Base-by-base conservation (phyloP, 2,888 invertebrate species). In the Drosophila buzzatii region DNA sequence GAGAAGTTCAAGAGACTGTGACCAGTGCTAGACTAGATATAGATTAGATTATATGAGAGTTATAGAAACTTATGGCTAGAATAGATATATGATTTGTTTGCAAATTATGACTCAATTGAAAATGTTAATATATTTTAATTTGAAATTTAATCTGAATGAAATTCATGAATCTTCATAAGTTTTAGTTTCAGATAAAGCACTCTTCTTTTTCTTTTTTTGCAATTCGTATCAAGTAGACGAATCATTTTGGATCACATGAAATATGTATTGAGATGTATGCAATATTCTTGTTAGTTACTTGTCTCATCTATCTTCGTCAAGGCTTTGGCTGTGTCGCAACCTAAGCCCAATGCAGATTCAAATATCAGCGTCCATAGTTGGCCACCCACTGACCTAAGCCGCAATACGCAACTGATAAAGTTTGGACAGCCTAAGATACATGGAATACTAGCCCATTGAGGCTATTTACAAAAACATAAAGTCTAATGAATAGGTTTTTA, bases 401-500 rank as follows among this genome's bases (percentile, higher is more conserved):
- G 70, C 64, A 58, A 49, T 47, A 67, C 14, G 35, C 44, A 23
- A 14, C n/a, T 37, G 76, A 77, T 77, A 79, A 56, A 16, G 27
- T 47, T 18, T 52, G 56, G 56, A 58, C 69, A 70, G 37, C 18
- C 18, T 56, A 45, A 20, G 31, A 53, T 70, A 39, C 53, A 45
- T 39, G 35, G 44, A 61, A 23, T 52, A 42, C 33, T 10, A 20
- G n/a, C 16, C 35, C 16, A 57, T 56, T 44, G n/a, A n/a, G 60
- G 33, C 59, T 65, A 9, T 33, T 20, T 61, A 7, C 4, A 31
- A 2, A 10, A 49, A 33, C 12, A 18, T 45, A 70, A 79, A 85
- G 68, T 45, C 73, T 67, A 73, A 85, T 62, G 37, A 75, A 85
- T 81, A 60, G 74, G 63, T 81, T 87, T 85, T 85, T 85, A 82